Base-by-base conservation (phyloP, 2,797 vertebrate genomes). In the Alca torda region DNA sequence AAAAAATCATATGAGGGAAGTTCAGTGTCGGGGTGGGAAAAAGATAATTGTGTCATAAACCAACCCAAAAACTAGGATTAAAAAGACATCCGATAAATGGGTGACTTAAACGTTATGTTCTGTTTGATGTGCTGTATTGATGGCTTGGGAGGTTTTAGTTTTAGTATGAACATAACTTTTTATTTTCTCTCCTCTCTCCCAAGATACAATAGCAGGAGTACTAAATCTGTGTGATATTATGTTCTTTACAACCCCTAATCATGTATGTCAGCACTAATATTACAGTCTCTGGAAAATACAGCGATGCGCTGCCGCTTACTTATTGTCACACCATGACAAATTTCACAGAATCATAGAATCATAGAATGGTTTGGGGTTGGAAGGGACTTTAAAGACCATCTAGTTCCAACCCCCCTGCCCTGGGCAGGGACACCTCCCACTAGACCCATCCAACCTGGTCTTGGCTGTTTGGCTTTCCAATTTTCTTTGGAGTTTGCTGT, bases 11-110 rank as follows among this genome's bases (percentile, higher is more conserved):
- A 41, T 70, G 90, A 88, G 14, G 6, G 53, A 85, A 68, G 39
- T 89, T 87, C 0, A 0, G 16, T 65, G 50, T 57, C 30, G 14
- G 21, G 15, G 61, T 15, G 57, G 21, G 50, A 73, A 87, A 84
- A 94, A 79, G 63, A 85, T 59, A 85, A 91, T 76, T 65, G 64
- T 81, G 69, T 72, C 65, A 73, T 87, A 86, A 94, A 93, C 26
- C 67, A 92, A 56, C 21, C 0, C 21, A 68, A 75, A 89, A 19
- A 45, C 31, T 31, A 61, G 59, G 65, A 73, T 91, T 91, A 91
- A 81, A 85, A 95, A 76, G 54, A 33, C 6, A 8, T 73, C 43
- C 43, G 48, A 4, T 86, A 88, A 93, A 79, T 21, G 43, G 50
- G 39, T 70, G 51, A 61, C 63, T 86, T 86, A 83, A 86, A 80